Conservation (phyloP, 2,113 vertebrate genomes). For the Chaenocephalus aceratus region DNA sequence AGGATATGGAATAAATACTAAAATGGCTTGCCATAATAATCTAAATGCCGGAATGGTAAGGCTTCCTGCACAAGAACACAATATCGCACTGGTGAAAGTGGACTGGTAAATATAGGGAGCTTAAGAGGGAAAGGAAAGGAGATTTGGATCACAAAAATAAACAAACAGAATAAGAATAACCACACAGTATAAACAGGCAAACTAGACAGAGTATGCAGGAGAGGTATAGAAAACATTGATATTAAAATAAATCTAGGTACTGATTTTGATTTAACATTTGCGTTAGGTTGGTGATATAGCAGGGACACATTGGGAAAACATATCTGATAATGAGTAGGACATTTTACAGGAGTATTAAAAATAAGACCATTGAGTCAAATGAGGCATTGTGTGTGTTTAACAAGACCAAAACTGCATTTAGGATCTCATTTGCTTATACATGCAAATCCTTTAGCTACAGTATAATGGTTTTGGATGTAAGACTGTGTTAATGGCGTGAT, state of each 20-base stretch:
- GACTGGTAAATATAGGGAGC: too few species aligned
- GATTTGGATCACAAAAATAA: too few species aligned
- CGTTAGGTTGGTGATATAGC: neutral
- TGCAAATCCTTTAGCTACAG: neutral
- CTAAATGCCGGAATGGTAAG: too few species aligned
- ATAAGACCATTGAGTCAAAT: neutral
- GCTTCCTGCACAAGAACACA: too few species aligned
- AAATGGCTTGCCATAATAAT: too few species aligned
- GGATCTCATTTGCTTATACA: neutral
- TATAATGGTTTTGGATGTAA: neutral
- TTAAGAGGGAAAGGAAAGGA: too few species aligned
- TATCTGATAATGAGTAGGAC: neutral
- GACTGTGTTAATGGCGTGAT: neutral
- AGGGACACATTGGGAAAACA: neutral
- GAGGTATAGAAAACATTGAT: too few species aligned
- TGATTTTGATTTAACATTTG: neutral
- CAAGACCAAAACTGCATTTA: constrained; percentile 8
- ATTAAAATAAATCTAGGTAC: neutral
- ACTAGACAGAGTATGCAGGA: too few species aligned
- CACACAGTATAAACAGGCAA: too few species aligned
- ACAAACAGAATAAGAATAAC: too few species aligned
- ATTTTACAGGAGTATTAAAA: neutral
- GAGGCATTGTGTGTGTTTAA: neutral
- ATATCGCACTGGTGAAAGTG: too few species aligned
- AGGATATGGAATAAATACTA: too few species aligned